Base-by-base conservation (phyloP, 2,888 invertebrate genomes). In the Oligia strigilis region DNA sequence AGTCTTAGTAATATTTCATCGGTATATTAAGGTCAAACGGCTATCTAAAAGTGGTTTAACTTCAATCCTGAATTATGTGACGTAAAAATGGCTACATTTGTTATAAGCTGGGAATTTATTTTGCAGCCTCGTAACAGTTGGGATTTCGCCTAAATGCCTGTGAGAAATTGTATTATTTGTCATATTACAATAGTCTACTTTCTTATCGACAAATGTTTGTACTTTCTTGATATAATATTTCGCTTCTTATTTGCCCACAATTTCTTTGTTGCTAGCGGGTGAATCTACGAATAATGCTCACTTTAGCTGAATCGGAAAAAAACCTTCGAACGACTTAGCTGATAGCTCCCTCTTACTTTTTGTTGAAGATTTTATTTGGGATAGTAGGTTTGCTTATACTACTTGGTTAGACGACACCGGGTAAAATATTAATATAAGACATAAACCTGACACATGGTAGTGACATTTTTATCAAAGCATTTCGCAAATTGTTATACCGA, bases 11-110 rank as follows among this genome's bases (percentile, higher is more conserved):
- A 74, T 77, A 62, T 77, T 73, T 81, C 11, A 66, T 66, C 55
- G 19, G 13, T 43, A 17, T 55, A 66, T 65, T 29, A 74, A 17
- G 72, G 72, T 77, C 77, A 78, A 86, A 29, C n/a, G 43, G 36
- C 23, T 66, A 9, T 46, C 72, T 29, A 52, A 36, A n/a, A 75
- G n/a, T 77, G 65, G 58, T 52, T 86, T 70, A n/a, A 72, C 19
- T 77, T 69, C 14, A 82, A 77, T 75, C 67, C 55, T 82, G 60
- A 82, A 65, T 62, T 77, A 77, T 83, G 40, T 58, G 36, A 62
- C 62, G 23, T 49, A 72, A 77, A 82, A 84, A 69, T 69, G 46
- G 55, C 55, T 49, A 65, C n/a, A 46, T 62, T 66, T 65, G 49
- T 36, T 66, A 55, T 58, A 83, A 70, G 62, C 17, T 81, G n/a